These are phyloP conservation scores for Urophycis tenuis DNA, from an alignment of 2,797 vertebrate genomes.

Conservation along the genomic window DNA sequence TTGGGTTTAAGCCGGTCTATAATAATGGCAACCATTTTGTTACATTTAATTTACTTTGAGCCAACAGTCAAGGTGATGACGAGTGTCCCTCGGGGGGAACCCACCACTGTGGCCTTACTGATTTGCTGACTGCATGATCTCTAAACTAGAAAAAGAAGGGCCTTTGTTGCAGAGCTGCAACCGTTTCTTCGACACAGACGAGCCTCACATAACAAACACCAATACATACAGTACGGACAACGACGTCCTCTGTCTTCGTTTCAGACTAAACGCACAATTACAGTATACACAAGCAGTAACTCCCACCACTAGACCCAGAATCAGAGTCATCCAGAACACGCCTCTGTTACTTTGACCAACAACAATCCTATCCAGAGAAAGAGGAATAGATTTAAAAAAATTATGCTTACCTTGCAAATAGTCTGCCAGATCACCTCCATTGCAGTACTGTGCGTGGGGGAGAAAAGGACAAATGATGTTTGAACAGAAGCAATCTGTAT, in stretches of 20 bases:
- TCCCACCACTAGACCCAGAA: neutral
- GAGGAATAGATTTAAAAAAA: constrained; percentile 23
- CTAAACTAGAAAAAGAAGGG: constrained; percentile 27
- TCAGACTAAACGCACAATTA: neutral
- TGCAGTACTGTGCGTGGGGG: constrained; percentile 83
- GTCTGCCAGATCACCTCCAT: constrained; percentile 94
- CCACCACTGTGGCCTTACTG: constrained; percentile 19
- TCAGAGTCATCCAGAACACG: neutral
- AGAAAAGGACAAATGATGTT: constrained; percentile 38
- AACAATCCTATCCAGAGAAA: constrained; percentile 5
- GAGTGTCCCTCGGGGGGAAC: constrained; percentile 22
- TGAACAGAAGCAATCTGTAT: constrained; percentile 10
- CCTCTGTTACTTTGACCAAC: neutral
- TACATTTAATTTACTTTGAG: neutral
- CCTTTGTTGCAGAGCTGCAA: constrained; percentile 32
- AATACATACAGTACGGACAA: constrained; percentile 9
- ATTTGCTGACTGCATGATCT: constrained; percentile 14
- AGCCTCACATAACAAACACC: constrained; percentile 13
- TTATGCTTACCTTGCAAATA: constrained; percentile 91
- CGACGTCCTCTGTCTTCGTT: neutral
- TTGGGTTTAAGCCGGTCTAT: neutral
- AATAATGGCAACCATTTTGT: neutral
- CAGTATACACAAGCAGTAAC: neutral
- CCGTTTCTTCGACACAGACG: constrained; percentile 16
- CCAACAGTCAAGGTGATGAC: neutral